These are phyloP conservation scores for Homarus americanus DNA, from an alignment of 1,140 invertebrate species.

Conservation along the genomic window DNA sequence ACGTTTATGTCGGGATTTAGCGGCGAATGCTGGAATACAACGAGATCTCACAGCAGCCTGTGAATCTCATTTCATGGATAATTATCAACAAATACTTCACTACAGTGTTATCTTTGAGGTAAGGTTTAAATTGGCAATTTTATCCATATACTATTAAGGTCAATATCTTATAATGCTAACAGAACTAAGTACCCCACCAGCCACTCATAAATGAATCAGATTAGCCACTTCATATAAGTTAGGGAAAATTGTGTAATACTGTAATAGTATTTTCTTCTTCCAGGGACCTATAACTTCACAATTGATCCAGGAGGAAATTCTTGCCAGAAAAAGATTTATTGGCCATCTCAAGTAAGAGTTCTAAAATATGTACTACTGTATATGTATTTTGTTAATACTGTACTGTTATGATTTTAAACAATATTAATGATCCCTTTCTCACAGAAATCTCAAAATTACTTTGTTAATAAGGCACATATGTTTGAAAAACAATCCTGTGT, in stretches of 20 bases:
- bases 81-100: conserved; percentile 53
- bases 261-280: conserved; percentile 3
- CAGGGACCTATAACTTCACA: conserved; percentile 61
- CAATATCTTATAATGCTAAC: too few species aligned
- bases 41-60: conserved; percentile 36
- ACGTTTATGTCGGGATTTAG: conserved; percentile 42
- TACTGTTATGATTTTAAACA: background rate
- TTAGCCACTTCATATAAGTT: too few species aligned
- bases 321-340: conserved; percentile 56
- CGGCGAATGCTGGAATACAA: conserved; percentile 46
- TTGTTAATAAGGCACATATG: background rate
- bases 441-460: background rate
- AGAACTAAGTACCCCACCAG: too few species aligned
- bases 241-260: too few species aligned
- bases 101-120: conserved; percentile 57
- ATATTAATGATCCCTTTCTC: too few species aligned
- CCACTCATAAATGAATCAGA: too few species aligned
- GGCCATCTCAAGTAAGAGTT: conserved; percentile 63
- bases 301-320: conserved; percentile 63
- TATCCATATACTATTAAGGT: too few species aligned
- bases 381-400: background rate
- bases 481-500: background rate
- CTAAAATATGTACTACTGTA: background rate
- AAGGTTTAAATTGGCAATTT: too few species aligned
- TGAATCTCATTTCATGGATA: conserved; percentile 54